A percentile compares a stretch with the other conserved stretches of the same genome.
Evolutionary conservation across 1,140 invertebrate species (phyloP).

Genomic region (Atopsyche davidsoni): DNA sequence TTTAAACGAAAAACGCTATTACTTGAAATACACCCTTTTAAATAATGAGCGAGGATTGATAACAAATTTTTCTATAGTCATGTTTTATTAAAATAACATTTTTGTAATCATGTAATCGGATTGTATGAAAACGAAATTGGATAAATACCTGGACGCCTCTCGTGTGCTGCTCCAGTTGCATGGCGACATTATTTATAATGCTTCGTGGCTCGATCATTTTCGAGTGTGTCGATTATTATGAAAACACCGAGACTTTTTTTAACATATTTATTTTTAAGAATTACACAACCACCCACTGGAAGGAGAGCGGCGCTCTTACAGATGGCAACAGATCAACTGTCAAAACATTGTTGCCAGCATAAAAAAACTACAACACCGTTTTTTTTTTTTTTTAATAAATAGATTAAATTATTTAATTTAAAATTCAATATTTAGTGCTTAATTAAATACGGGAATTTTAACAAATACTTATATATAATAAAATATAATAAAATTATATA

Average conservation of each 20-base stretch:
- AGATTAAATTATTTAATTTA: too few species aligned
- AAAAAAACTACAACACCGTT: not conserved
- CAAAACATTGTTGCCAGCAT: constrained; percentile 6
- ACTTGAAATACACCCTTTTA: not conserved
- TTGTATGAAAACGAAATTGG: not conserved
- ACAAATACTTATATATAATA: too few species aligned
- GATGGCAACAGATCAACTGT: not conserved
- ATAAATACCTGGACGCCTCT: constrained; percentile 13
- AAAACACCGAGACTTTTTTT: constrained; percentile 2
- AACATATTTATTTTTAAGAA: constrained; percentile 25
- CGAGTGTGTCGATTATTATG: not conserved
- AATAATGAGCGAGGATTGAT: not conserved
- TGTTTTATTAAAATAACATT: constrained; percentile 1
- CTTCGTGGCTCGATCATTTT: constrained; percentile 15
- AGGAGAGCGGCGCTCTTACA: not conserved
- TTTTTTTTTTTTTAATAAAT: not conserved
- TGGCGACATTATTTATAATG: constrained; percentile 6
- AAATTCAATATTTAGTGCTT: too few species aligned
- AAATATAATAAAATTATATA: too few species aligned
- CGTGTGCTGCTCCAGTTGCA: constrained; percentile 12
- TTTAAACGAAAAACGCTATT: not conserved
- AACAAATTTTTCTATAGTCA: not conserved
- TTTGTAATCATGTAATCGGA: constrained; percentile 1
- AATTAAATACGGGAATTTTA: too few species aligned
- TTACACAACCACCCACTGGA: constrained; percentile 17